A percentile compares a stretch with the other conserved stretches of the same genome.
Evolutionary conservation across 23 tunicate species (phyloP).

Genomic region (Oikopleura dioica): DNA sequence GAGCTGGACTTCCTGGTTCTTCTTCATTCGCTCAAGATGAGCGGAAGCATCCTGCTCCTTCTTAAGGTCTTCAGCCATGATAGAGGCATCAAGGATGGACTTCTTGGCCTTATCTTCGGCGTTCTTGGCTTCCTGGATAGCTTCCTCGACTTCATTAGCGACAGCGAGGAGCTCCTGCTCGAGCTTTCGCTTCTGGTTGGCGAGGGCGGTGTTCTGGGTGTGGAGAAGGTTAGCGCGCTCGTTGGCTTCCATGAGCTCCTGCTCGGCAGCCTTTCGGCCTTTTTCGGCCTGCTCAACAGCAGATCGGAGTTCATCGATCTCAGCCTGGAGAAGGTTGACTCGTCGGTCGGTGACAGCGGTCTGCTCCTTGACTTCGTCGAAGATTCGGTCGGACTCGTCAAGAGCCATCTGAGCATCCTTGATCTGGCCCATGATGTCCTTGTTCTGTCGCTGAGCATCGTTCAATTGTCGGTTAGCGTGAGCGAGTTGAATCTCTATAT

Average conservation of each 20-base stretch:
- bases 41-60: neutral
- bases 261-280: slow-evolving; percentile 2
- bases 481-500: slow-evolving; percentile 1
- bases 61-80: neutral
- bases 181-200: slow-evolving; percentile 6
- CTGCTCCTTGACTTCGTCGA: neutral
- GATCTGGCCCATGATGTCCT: neutral
- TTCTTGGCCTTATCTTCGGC: slow-evolving; percentile 6
- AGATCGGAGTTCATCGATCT: neutral
- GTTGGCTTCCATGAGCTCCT: neutral
- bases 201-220: neutral
- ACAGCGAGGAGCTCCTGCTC: neutral
- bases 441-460: neutral
- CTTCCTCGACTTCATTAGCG: slow-evolving; percentile 13
- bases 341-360: neutral
- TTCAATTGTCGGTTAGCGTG: neutral
- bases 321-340: neutral
- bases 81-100: neutral
- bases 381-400: neutral
- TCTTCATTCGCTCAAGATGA: neutral
- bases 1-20: neutral
- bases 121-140: neutral
- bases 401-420: neutral
- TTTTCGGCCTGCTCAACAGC: slow-evolving; percentile 6
- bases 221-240: neutral